phyloP scores from a whole-genome alignment of 2,888 invertebrate species.

The Cinara cedri region DNA sequence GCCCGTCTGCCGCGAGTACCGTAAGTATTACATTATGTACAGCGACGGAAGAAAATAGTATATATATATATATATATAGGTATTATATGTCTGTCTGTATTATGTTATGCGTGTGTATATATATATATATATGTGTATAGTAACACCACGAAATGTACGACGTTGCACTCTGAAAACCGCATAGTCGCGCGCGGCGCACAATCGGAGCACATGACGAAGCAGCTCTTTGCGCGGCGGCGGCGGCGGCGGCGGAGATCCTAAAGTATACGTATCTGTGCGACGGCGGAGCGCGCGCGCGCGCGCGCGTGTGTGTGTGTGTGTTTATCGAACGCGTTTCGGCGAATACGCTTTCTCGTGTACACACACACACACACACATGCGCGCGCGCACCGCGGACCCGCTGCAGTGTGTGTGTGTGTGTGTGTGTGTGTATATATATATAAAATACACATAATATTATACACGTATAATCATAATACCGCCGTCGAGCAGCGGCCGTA shows the following conservation, averaged over 20 bases:
- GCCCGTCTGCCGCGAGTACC: too few relatives aligned
- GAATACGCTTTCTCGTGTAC: conserved; percentile 10
- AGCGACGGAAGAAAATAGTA: background rate
- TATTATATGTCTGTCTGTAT: too few relatives aligned
- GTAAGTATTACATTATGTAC: too few relatives aligned
- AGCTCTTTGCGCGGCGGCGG: conserved; percentile 31
- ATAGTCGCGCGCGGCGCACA: conserved; percentile 7
- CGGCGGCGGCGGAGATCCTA: background rate
- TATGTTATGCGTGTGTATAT: background rate
- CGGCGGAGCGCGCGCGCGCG: too few relatives aligned
- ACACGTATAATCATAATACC: conserved; percentile 17
- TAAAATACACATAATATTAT: too few relatives aligned
- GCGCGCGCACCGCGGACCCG: too few relatives aligned
- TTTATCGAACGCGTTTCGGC: conserved; percentile 1
- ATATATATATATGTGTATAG: background rate
- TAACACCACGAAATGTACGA: background rate
- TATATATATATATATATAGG: background rate
- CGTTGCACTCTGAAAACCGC: conserved; percentile 27
- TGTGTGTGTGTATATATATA: too few relatives aligned
- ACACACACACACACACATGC: too few relatives aligned
- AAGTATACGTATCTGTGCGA: conserved; percentile 12
- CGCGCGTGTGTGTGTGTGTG: background rate
- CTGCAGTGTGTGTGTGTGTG: too few relatives aligned
- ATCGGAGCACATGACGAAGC: conserved; percentile 53
- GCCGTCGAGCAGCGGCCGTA: too few relatives aligned